Evolutionary conservation across 2,888 invertebrate species (phyloP), one percentile per base, ranked within the genome.

Genomic region (Tetranychus truncatus): DNA sequence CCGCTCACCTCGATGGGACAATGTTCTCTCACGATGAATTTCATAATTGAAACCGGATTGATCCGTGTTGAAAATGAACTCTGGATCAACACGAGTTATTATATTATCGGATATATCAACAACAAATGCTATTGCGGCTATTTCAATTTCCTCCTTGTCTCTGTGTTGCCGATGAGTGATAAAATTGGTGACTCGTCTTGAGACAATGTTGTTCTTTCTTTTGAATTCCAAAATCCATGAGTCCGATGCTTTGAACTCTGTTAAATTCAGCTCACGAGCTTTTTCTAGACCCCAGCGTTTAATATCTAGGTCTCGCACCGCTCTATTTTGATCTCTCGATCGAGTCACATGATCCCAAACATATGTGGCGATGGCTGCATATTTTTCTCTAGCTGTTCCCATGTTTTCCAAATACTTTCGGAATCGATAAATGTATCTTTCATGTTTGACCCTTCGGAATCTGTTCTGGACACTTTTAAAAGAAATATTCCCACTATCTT

Each of bases 1-100:
- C 1, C 34, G 11, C 21, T 9, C 21, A 24, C 73, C 73, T 6
- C 4, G 9, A 55, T 11, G 18, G 5, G 46, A n/a, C n/a, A 73
- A 65, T 0, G 73, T 73, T 20, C 55, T 5, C 4, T 46, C 20
- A 1, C 73, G 11, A 20, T 65, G 24, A 2, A 65, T 20, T 3
- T 46, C 65, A 73, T 73, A 55, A 15, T 73, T 73, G 21, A 46
- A 46, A 7, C 73, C 73, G 1, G 8, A 34, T n/a, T 73, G 73
- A 1, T 73, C 73, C 2, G 73, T 65, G 20, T 73, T 73, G 18
- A 46, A 9, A 6, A 73, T n/a, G n/a, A n/a, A n/a, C n/a, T 65
- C 73, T 1, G n/a, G 6, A 18, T 55, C 45, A 20, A 7, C 15
- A 46, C 5, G 8, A 3, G 55, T 6, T 8, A 45, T 55, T 0